A percentile compares a stretch with the other conserved stretches of the same genome.
Evolutionary conservation across 2,888 invertebrate genomes (phyloP).

Genomic region (Acronicta leporina): DNA sequence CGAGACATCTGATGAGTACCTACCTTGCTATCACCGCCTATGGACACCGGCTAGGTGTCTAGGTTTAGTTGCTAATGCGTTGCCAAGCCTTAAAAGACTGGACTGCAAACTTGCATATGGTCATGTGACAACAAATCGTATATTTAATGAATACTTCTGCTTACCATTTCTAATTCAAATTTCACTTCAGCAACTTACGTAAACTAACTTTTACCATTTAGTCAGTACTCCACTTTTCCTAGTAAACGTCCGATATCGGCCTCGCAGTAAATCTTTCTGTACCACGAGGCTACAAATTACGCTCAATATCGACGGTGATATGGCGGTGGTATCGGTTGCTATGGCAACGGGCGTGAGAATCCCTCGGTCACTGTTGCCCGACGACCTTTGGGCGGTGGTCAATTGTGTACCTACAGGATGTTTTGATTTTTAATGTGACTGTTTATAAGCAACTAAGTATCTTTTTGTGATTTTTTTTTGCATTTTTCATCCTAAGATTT

Average conservation of each 20-base stretch:
- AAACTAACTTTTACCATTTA: constrained; percentile 40
- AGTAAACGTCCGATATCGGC: constrained; percentile 61
- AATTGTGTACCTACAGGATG: constrained; percentile 48
- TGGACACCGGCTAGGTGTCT: too few species aligned
- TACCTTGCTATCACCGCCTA: too few species aligned
- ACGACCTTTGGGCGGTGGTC: constrained; percentile 54
- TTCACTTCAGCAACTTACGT: constrained; percentile 19
- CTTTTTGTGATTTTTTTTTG: too few species aligned
- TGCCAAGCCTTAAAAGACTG: too few species aligned
- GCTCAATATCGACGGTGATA: constrained; percentile 79
- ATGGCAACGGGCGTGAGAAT: constrained; percentile 80
- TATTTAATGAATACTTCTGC: too few species aligned
- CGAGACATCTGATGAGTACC: too few species aligned
- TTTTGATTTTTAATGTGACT: neutral
- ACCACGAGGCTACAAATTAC: constrained; percentile 84
- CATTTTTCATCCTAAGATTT: too few species aligned
- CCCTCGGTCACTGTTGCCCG: constrained; percentile 57
- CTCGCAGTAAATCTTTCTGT: constrained; percentile 72
- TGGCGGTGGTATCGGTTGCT: constrained; percentile 72
- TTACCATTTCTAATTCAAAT: neutral
- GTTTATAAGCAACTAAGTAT: too few species aligned
- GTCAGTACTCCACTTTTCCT: constrained; percentile 56
- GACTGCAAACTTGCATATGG: neutral
- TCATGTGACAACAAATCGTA: neutral
- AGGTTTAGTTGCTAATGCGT: too few species aligned